Percentiles rank a stretch among this genome's conserved stretches.
Evolutionary conservation across 2,797 vertebrate species (phyloP).

Genomic region (Zenarchopterus dispar): DNA sequence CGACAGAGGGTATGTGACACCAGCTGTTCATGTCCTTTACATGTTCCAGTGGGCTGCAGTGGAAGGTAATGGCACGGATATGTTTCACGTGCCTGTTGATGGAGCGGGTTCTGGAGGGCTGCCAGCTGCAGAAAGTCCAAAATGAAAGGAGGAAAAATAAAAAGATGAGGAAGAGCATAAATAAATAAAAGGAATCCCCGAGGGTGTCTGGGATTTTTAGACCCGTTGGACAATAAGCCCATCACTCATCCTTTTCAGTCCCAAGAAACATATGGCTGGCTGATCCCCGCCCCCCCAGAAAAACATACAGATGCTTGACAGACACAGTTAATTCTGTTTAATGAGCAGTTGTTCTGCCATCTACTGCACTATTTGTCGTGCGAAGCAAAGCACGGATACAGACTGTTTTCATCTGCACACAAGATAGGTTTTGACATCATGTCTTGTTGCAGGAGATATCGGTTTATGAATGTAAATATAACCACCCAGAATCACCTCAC

Average conservation of each 20-base stretch:
- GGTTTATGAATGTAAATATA: neutral
- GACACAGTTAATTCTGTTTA: conserved; percentile 56
- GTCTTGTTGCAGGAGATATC: neutral
- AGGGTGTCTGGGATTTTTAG: conserved; percentile 38
- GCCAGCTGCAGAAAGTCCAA: conserved; percentile 38
- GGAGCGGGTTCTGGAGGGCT: conserved; percentile 45
- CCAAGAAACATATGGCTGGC: conserved; percentile 42
- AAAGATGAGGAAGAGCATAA: neutral
- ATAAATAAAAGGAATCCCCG: conserved; percentile 14
- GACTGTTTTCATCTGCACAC: conserved; percentile 29
- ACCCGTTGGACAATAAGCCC: conserved; percentile 34
- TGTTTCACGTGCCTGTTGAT: conserved; percentile 56
- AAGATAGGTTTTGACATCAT: conserved; percentile 16
- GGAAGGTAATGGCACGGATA: conserved; percentile 38
- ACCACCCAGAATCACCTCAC: neutral
- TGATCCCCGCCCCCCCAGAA: neutral
- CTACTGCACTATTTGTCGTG: conserved; percentile 26
- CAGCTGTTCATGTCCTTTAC: conserved; percentile 63
- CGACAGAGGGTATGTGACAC: conserved; percentile 46
- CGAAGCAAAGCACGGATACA: conserved; percentile 7
- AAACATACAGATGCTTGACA: conserved; percentile 59
- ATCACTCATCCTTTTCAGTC: conserved; percentile 23
- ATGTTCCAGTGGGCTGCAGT: conserved; percentile 58
- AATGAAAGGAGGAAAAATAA: neutral
- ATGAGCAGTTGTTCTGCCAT: conserved; percentile 54